These are phyloP conservation scores for Melanotaenia maccullochi DNA, from an alignment of 2,797 vertebrate species.

Conservation along the genomic window DNA sequence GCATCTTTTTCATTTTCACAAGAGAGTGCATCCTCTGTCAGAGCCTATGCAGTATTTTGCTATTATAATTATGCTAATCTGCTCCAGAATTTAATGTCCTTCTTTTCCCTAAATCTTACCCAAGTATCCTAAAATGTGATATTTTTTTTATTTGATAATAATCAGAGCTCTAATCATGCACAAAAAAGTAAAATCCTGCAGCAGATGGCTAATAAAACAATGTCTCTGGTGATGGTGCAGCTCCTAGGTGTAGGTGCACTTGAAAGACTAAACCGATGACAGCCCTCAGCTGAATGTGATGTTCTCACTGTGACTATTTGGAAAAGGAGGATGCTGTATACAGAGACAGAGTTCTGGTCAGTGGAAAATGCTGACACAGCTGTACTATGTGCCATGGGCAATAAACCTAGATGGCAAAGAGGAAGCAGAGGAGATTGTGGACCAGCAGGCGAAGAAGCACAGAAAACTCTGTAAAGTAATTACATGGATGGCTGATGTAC, in stretches of 20 bases:
- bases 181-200: slow-evolving; percentile 11
- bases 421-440: slow-evolving; percentile 35
- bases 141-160: too few species aligned
- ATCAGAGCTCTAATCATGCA: too few species aligned
- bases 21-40: background rate
- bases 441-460: slow-evolving; percentile 52
- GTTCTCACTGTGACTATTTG: slow-evolving; percentile 9
- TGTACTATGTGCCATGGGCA: slow-evolving; percentile 34
- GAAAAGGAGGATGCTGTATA: slow-evolving; percentile 31
- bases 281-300: slow-evolving; percentile 20
- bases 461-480: slow-evolving; percentile 67
- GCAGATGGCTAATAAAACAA: slow-evolving; percentile 45
- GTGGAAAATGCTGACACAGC: slow-evolving; percentile 60
- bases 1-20: background rate
- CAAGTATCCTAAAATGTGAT: background rate
- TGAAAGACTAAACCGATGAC: slow-evolving; percentile 13
- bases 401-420: slow-evolving; percentile 52
- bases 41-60: background rate
- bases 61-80: background rate
- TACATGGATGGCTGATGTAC: slow-evolving; percentile 75
- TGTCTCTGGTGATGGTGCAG: background rate
- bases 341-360: slow-evolving; percentile 40
- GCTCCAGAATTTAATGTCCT: background rate
- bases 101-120: background rate
- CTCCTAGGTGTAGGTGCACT: slow-evolving; percentile 2